Evolutionary conservation across 2,797 vertebrate species (phyloP).

Genomic region (Melanotaenia parkinsoni): DNA sequence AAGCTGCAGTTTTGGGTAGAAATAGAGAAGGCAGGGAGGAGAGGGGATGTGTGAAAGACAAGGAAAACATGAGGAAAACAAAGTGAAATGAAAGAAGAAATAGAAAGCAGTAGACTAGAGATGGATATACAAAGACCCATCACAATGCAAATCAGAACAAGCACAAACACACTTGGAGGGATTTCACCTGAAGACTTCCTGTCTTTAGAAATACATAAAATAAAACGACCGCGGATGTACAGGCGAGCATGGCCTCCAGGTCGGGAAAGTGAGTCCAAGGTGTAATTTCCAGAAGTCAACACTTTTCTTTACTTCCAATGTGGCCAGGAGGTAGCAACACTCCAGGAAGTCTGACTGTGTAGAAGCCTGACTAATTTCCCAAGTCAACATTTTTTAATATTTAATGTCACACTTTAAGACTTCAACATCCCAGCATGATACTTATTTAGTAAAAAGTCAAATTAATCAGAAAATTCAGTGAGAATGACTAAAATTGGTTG

Average conservation of each 20-base stretch:
- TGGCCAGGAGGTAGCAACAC: neutral
- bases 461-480: neutral
- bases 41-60: slow-evolving; percentile 8
- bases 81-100: neutral
- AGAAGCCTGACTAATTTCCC: neutral
- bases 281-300: neutral
- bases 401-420: neutral
- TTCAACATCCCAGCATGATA: neutral
- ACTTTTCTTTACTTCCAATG: neutral
- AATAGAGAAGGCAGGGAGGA: slow-evolving; percentile 22
- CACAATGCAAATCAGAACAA: slow-evolving; percentile 60
- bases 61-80: slow-evolving; percentile 27
- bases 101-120: neutral
- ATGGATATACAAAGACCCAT: slow-evolving; percentile 24
- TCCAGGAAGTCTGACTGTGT: neutral
- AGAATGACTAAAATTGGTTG: neutral
- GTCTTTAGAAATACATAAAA: slow-evolving; percentile 12
- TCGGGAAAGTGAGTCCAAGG: neutral
- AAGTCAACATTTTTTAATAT: neutral
- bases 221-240: neutral
- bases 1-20: slow-evolving; percentile 45
- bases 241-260: neutral
- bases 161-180: slow-evolving; percentile 10
- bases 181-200: neutral
- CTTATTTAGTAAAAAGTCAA: neutral